Conservation (phyloP, 2,888 invertebrate genomes). For the Formica aserva region DNA sequence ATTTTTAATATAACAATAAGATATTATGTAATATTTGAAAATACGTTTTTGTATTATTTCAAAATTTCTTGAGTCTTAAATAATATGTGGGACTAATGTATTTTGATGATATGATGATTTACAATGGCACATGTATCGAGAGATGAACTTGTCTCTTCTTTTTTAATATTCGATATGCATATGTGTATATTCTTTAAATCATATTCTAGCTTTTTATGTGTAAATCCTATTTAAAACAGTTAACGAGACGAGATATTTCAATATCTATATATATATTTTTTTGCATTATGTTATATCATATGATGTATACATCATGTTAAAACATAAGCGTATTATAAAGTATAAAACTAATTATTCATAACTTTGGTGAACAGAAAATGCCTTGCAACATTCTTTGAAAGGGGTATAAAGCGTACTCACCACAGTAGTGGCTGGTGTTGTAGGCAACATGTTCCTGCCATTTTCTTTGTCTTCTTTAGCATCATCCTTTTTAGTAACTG, state of each 20-base stretch:
- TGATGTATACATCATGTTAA: constrained; percentile 10
- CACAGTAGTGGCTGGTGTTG: constrained; percentile 80
- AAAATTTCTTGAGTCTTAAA: constrained; percentile 21
- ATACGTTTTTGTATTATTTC: not conserved
- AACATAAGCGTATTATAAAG: constrained; percentile 11
- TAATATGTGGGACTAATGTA: constrained; percentile 9
- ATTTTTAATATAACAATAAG: constrained; percentile 14
- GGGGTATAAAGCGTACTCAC: constrained; percentile 77
- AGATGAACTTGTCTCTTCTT: constrained; percentile 53
- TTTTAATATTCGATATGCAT: constrained; percentile 1
- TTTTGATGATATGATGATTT: constrained; percentile 25
- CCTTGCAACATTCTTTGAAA: constrained; percentile 45
- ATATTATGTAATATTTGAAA: not conserved
- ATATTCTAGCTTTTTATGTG: not conserved
- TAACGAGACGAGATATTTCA: constrained; percentile 20
- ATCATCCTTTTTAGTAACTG: constrained; percentile 83
- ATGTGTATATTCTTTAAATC: constrained; percentile 3
- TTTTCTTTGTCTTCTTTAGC: constrained; percentile 84
- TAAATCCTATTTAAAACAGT: constrained; percentile 2
- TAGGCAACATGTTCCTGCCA: constrained; percentile 80
- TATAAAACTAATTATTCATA: constrained; percentile 37
- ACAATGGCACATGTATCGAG: constrained; percentile 1
- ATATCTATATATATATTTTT: constrained; percentile 1
- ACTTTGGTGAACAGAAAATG: constrained; percentile 32
- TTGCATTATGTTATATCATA: not conserved